These are phyloP conservation scores for Nysson spinosus DNA, from an alignment of 2,888 invertebrate species.

Conservation along the genomic window DNA sequence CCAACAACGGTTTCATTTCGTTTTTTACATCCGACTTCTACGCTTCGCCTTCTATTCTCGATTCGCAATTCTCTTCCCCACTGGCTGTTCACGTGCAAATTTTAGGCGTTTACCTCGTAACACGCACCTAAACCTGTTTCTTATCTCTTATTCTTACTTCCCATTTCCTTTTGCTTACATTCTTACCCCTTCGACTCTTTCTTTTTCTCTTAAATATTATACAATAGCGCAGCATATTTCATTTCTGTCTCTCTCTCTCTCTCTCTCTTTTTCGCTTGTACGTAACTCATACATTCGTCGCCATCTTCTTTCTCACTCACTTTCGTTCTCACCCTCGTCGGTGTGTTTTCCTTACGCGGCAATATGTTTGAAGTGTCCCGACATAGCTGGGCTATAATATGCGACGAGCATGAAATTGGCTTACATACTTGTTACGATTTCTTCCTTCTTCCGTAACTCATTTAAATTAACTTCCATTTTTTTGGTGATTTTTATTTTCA, in stretches of 20 bases:
- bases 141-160: background rate
- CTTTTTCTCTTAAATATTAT: slow-evolving; percentile 59
- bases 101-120: slow-evolving; percentile 9
- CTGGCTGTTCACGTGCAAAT: slow-evolving; percentile 10
- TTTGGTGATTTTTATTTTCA: slow-evolving; percentile 25
- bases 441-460: too few species aligned
- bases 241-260: slow-evolving; percentile 4
- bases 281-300: too few species aligned
- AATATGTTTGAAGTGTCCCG: too few species aligned
- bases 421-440: background rate
- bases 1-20: background rate
- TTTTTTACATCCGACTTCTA: slow-evolving; percentile 5
- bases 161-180: background rate
- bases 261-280: slow-evolving; percentile 42
- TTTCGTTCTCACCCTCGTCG: slow-evolving; percentile 1
- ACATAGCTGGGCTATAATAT: too few species aligned
- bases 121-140: slow-evolving; percentile 6
- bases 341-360: slow-evolving; percentile 12
- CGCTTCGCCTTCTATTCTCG: too few species aligned
- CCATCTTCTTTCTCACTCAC: background rate
- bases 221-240: slow-evolving; percentile 65
- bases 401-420: slow-evolving; percentile 12
- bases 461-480: background rate
- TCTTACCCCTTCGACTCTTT: slow-evolving; percentile 3
- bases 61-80: slow-evolving; percentile 21